Conservation (phyloP, 2,113 vertebrate species). For the Pogona vitticeps region DNA sequence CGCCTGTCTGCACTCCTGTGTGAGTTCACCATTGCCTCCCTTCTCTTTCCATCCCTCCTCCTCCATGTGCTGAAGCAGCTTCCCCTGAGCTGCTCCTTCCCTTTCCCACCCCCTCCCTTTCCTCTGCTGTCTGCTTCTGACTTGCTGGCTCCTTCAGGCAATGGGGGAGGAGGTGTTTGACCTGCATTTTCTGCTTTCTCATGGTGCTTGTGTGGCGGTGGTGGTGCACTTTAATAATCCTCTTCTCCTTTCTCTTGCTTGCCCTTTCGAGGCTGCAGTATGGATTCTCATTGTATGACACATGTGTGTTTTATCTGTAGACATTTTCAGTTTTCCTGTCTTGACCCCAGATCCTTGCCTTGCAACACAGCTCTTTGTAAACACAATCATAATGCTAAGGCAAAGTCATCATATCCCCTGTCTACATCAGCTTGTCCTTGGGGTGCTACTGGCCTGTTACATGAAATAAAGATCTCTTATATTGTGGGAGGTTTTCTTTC, state of each 20-base stretch:
- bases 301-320: neutral
- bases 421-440: constrained; percentile 53
- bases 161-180: constrained; percentile 70
- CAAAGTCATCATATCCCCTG: constrained; percentile 69
- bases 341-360: constrained; percentile 22
- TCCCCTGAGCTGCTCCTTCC: constrained; percentile 38
- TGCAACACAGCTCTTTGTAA: constrained; percentile 34
- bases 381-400: constrained; percentile 23
- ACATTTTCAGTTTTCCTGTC: constrained; percentile 9
- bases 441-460: constrained; percentile 14
- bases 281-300: constrained; percentile 48
- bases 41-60: constrained; percentile 15
- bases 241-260: constrained; percentile 45
- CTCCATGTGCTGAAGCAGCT: constrained; percentile 50
- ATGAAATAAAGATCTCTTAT: neutral
- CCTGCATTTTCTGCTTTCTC: constrained; percentile 83
- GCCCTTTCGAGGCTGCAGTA: constrained; percentile 43
- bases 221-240: constrained; percentile 60
- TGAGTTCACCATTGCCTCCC: constrained; percentile 24
- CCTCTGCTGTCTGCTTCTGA: constrained; percentile 22
- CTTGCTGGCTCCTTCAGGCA: constrained; percentile 37
- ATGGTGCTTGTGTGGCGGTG: constrained; percentile 72
- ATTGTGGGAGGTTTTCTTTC: neutral
- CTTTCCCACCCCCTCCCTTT: neutral
- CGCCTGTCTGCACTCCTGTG: neutral